These are phyloP conservation scores for Drosophila cognata DNA, from an alignment of 2,888 invertebrate species.

Conservation along the genomic window DNA sequence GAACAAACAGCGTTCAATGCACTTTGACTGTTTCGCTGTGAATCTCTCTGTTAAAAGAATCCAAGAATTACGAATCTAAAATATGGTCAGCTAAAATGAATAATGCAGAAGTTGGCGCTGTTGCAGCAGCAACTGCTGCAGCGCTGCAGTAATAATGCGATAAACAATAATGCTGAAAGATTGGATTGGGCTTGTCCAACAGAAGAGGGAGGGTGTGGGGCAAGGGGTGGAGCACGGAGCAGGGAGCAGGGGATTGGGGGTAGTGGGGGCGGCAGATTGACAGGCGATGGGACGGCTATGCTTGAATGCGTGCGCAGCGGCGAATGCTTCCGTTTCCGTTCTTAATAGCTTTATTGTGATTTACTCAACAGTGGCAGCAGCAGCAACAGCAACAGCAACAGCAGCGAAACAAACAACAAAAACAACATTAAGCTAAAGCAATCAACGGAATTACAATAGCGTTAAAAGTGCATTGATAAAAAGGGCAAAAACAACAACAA, in stretches of 20 bases:
- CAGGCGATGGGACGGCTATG: slow-evolving; percentile 70
- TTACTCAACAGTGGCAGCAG: slow-evolving; percentile 69
- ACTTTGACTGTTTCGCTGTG: slow-evolving; percentile 50
- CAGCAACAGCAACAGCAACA: slow-evolving; percentile 30
- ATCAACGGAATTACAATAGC: slow-evolving; percentile 79
- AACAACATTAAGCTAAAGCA: slow-evolving; percentile 59
- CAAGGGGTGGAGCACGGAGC: background rate
- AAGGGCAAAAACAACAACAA: slow-evolving; percentile 40
- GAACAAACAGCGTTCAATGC: slow-evolving; percentile 43
- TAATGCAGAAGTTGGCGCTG: slow-evolving; percentile 47
- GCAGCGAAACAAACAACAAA: slow-evolving; percentile 20
- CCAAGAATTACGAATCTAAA: slow-evolving; percentile 33
- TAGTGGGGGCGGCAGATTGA: slow-evolving; percentile 48
- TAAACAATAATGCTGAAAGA: slow-evolving; percentile 44
- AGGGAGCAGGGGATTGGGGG: background rate
- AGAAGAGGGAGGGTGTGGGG: background rate
- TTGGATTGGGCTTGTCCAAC: slow-evolving; percentile 13
- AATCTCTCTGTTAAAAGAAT: slow-evolving; percentile 3
- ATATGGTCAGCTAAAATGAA: slow-evolving; percentile 51
- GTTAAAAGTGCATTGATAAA: slow-evolving; percentile 75
- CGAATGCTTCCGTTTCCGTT: slow-evolving; percentile 84
- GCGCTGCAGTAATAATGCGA: slow-evolving; percentile 44
- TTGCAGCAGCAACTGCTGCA: slow-evolving; percentile 17
- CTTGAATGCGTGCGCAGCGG: slow-evolving; percentile 82
- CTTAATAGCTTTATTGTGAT: slow-evolving; percentile 82